phyloP scores from a whole-genome alignment of 2,113 vertebrate species.

The Colinus virginianus region DNA sequence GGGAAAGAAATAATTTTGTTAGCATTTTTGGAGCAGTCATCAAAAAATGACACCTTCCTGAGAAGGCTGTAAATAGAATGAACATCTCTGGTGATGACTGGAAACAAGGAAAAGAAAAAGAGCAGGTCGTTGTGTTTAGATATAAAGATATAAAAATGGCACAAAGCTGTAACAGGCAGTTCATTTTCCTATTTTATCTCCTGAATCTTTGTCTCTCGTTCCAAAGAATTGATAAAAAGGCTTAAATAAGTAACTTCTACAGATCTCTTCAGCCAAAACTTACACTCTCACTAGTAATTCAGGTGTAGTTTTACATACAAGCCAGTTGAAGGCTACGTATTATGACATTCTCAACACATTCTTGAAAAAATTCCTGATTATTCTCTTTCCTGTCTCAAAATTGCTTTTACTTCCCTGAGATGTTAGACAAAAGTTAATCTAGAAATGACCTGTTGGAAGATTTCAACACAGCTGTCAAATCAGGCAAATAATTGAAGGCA shows the following conservation, averaged over 20 bases:
- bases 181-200: background rate
- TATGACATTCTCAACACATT: background rate
- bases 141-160: background rate
- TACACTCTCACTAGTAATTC: background rate
- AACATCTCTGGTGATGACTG: background rate
- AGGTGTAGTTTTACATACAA: background rate
- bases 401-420: background rate
- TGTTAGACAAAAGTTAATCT: background rate
- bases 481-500: background rate
- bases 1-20: background rate
- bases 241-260: background rate
- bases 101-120: background rate
- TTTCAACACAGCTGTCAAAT: slow-evolving; percentile 17
- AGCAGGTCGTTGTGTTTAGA: background rate
- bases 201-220: background rate
- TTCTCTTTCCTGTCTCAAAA: background rate
- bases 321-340: background rate
- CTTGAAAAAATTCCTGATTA: background rate
- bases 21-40: background rate
- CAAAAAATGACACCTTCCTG: background rate
- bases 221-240: background rate
- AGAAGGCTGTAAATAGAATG: background rate
- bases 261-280: background rate
- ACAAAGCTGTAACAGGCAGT: background rate
- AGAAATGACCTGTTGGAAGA: slow-evolving; percentile 7